Evolutionary conservation across 2,888 invertebrate genomes (phyloP).

Genomic region (Caenorhabditis plicata): DNA sequence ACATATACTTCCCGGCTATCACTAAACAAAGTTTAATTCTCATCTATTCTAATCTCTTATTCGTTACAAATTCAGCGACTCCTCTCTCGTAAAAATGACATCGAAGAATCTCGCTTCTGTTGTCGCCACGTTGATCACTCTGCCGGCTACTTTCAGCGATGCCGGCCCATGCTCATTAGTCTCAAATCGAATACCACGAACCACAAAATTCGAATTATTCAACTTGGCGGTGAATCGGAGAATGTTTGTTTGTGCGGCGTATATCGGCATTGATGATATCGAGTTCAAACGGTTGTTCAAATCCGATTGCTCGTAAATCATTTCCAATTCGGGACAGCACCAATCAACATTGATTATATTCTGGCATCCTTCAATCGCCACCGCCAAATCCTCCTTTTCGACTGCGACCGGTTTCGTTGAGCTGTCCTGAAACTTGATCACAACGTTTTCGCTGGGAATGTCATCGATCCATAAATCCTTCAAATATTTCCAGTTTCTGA

Average conservation of each 20-base stretch:
- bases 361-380: conserved; percentile 31
- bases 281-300: conserved; percentile 21
- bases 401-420: neutral
- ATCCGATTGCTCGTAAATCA: conserved; percentile 32
- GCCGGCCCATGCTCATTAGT: neutral
- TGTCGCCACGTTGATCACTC: neutral
- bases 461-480: conserved; percentile 43
- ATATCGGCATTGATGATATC: conserved; percentile 6
- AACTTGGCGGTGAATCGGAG: neutral
- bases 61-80: conserved; percentile 10
- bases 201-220: neutral
- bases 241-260: neutral
- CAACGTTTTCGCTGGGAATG: conserved; percentile 24
- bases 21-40: neutral
- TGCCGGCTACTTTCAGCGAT: neutral
- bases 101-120: conserved; percentile 20
- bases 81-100: conserved; percentile 18
- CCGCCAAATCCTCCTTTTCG: conserved; percentile 16
- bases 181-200: neutral
- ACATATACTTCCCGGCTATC: conserved; percentile 10
- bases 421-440: conserved; percentile 1
- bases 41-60: no score
- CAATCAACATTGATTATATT: conserved; percentile 21
- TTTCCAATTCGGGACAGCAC: conserved; percentile 20
- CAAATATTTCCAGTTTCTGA: conserved; percentile 18